Percentiles rank a stretch among this genome's conserved stretches.
Conservation (phyloP, 1,140 invertebrate genomes). For the Cydia fagiglandana region DNA sequence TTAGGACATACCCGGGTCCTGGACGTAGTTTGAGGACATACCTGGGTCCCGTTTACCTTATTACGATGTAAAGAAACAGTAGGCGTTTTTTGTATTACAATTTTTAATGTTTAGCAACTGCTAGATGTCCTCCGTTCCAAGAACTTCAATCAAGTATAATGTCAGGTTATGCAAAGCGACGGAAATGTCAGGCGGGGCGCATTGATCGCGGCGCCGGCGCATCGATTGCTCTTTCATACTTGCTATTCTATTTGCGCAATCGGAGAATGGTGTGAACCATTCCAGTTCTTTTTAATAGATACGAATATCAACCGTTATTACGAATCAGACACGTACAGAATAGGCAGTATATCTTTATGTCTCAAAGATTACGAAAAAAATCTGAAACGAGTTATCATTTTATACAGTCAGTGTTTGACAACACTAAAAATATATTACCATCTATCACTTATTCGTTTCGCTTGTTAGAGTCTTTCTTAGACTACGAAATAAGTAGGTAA, state of each 20-base stretch:
- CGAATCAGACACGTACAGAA: not conserved
- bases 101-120: conserved; percentile 20
- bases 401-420: no score
- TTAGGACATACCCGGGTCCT: no score
- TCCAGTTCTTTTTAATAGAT: conserved; percentile 8
- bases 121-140: conserved; percentile 35
- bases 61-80: not conserved
- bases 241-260: conserved; percentile 25
- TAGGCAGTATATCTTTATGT: no score
- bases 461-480: no score
- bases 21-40: no score
- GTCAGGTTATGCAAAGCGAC: conserved; percentile 57
- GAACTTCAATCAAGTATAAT: conserved; percentile 49
- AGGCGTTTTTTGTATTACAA: not conserved
- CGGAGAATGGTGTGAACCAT: conserved; percentile 14
- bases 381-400: no score
- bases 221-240: conserved; percentile 23
- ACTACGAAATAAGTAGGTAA: no score
- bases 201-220: conserved; percentile 35
- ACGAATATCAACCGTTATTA: not conserved
- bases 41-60: no score
- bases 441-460: no score
- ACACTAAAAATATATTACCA: no score
- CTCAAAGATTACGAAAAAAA: no score
- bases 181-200: conserved; percentile 48